Evolutionary conservation across 2,113 vertebrate genomes (phyloP), one percentile per base, ranked within the genome.

Genomic region (Anguilla rostrata): DNA sequence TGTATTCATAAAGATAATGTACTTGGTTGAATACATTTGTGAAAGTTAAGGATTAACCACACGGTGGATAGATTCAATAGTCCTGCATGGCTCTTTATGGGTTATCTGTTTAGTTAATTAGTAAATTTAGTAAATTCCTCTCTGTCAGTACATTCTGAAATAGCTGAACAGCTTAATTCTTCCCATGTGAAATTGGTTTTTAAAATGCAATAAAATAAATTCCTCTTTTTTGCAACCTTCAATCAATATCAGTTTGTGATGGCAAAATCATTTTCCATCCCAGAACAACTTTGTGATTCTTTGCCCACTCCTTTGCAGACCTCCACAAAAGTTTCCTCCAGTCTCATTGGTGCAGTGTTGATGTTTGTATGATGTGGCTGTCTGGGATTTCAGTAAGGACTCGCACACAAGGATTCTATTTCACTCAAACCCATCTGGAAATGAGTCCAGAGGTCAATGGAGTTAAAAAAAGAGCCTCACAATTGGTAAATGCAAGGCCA

Each of bases 381-480:
- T 75, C 26, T 34, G 11, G n/a, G 9, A 75, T 9, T 9, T 26
- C 26, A 34, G 71, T 8, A 34, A 75, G 26, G n/a, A 75, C n/a
- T 75, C 71, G 0, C 71, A 71, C 63, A 75, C n/a, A 75, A 75
- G 71, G n/a, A 34, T 75, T 75, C 71, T 34, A 34, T 75, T n/a
- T 75, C 71, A 75, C 26, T 26, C n/a, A 34, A 14, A n/a, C n/a
- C 71, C n/a, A 75, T 75, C 71, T 29, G 71, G 71, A 75, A 75
- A 75, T 75, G 71, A 75, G n/a, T 75, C 71, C 71, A 75, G 71
- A 75, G 71, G 71, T n/a, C 71, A 29, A 34, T 75, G n/a, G 71
- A 3, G 71, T 34, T n/a, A 2, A 75, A 34, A 46, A 75, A 75
- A 75, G n/a, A 75, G 12, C 71, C 26, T 75, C 71, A 75, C 71